Conservation (phyloP, 2,797 vertebrate species). For the Myotis myotis region DNA sequence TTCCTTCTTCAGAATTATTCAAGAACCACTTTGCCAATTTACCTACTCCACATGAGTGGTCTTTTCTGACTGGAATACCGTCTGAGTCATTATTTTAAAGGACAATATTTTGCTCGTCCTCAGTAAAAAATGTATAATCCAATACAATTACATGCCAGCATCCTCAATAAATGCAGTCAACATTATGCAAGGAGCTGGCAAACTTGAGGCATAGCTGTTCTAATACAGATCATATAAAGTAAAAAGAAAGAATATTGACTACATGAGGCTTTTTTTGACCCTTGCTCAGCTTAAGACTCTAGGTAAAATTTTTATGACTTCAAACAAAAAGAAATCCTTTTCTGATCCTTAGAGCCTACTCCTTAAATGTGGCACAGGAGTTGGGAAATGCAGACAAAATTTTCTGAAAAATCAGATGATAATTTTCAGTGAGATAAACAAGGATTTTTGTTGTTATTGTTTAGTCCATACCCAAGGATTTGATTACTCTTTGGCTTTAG, state of each 20-base stretch:
- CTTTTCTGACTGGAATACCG: background rate
- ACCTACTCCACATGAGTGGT: background rate
- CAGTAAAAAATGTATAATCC: constrained; percentile 12
- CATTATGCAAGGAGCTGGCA: background rate
- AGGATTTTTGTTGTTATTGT: background rate
- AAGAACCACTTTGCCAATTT: constrained; percentile 34
- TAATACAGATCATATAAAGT: background rate
- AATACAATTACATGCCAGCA: constrained; percentile 5
- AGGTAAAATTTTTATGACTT: background rate
- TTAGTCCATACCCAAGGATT: background rate
- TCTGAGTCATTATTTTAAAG: constrained; percentile 28
- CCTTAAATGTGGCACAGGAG: background rate
- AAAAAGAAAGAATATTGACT: background rate
- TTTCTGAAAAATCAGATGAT: background rate
- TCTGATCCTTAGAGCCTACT: background rate
- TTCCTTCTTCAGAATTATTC: constrained; percentile 20
- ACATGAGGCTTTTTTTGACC: background rate
- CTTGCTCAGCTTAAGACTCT: background rate
- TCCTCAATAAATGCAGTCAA: background rate
- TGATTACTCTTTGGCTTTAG: background rate
- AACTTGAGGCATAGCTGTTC: background rate
- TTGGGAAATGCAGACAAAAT: background rate
- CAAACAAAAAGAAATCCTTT: background rate
- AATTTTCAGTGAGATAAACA: background rate
- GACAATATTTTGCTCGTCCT: background rate